phyloP scores from a whole-genome alignment of 2,113 vertebrate species.

The Lepisosteus oculatus region DNA sequence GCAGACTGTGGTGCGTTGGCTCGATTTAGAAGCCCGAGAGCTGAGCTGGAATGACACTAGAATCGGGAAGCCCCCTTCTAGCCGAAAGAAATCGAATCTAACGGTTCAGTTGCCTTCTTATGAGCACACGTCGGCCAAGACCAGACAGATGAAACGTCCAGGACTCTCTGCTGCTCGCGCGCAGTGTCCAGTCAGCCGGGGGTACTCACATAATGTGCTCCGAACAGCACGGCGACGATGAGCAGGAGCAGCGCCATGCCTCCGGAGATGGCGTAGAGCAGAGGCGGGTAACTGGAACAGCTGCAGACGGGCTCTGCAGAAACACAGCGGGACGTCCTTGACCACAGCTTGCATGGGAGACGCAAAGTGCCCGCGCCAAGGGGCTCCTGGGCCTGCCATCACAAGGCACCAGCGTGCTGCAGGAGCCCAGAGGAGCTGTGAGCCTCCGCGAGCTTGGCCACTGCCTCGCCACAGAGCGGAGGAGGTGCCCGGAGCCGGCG shows the following conservation, averaged over 20 bases:
- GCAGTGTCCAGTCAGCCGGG: too few species aligned
- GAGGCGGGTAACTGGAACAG: slow-evolving; percentile 11
- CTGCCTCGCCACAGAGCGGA: not conserved
- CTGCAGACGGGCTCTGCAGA: not conserved
- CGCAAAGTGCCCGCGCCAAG: slow-evolving; percentile 37
- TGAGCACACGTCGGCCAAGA: too few species aligned
- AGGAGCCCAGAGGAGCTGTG: slow-evolving; percentile 41
- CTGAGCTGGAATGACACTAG: too few species aligned
- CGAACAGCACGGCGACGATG: slow-evolving; percentile 6
- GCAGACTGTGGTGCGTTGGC: too few species aligned
- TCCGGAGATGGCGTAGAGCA: slow-evolving; percentile 27
- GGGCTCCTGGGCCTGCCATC: slow-evolving; percentile 16
- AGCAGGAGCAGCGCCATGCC: slow-evolving; percentile 21
- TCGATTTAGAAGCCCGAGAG: too few species aligned
- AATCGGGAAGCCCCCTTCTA: too few species aligned
- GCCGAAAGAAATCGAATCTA: too few species aligned
- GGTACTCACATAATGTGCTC: slow-evolving; percentile 16
- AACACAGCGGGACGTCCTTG: not conserved
- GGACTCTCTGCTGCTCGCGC: too few species aligned
- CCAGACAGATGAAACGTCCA: too few species aligned
- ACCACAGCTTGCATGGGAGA: not conserved
- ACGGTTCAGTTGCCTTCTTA: too few species aligned
- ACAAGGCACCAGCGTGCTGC: slow-evolving; percentile 45
- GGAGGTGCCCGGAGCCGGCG: not conserved
- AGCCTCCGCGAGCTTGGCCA: slow-evolving; percentile 36